Base-by-base conservation (phyloP, 1,140 invertebrate species). In the Radopholus similis region DNA sequence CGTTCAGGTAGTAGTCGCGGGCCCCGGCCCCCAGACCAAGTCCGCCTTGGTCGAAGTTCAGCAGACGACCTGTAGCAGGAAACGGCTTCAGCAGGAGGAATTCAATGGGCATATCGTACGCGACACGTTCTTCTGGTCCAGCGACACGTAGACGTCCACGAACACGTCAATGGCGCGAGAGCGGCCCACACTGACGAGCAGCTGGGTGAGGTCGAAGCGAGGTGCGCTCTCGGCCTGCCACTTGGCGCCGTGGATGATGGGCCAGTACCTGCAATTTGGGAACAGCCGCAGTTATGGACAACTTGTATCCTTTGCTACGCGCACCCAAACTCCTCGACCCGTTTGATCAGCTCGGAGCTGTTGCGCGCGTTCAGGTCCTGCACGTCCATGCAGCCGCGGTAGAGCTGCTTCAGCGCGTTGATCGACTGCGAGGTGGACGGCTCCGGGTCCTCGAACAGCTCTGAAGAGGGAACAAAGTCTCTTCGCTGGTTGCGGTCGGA, bases 1-100 rank as follows among this genome's bases (percentile, higher is more conserved):
- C 73, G 55, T 81, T 81, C 53, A 81, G 58, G 44, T 82, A 81
- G 49, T 81, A 81, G 49, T 81, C 78, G 15, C 78, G 42, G 3
- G 78, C 74, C 26, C 56, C 58, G 35, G 66, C 56, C 11, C 78
- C 78, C 21, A 81, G 54, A 13, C 75, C 78, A 5, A 80, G 69
- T 37, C 60, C 67, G 38, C 74, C 75, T 67, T 80, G 78, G 60
- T 80, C 78, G 47, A 80, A 74, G 40, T 76, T 67, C 2, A 81
- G 54, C 32, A 77, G 30, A 34, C 70, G 21, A 11, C 51, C 15
- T 1, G 60, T 37, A n/a, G n/a, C n/a, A n/a, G n/a, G n/a, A n/a
- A n/a, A n/a, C n/a, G n/a, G n/a, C n/a, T n/a, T n/a, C n/a, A n/a
- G n/a, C n/a, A n/a, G n/a, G n/a, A n/a, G n/a, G n/a, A n/a, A n/a